Conservation (phyloP, 2,113 vertebrate species). For the Nothocercus nigrocapillus region DNA sequence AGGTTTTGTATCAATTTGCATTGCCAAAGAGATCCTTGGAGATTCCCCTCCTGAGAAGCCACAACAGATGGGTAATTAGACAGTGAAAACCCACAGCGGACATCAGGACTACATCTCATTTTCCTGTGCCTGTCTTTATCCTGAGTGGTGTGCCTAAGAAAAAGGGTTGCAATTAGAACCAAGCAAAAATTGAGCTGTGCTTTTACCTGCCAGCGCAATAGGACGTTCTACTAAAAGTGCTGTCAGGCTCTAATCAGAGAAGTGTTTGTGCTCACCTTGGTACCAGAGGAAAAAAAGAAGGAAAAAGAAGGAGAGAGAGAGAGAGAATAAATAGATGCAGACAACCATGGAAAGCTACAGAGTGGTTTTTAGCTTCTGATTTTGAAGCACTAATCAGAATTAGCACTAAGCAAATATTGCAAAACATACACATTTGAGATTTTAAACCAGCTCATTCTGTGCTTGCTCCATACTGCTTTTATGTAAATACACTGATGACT, state of each 20-base stretch:
- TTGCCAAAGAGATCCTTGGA: not conserved
- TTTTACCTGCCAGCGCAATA: not conserved
- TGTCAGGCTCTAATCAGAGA: not conserved
- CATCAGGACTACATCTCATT: not conserved
- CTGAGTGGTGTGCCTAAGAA: not conserved
- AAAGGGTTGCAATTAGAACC: not conserved
- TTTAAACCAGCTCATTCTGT: not conserved
- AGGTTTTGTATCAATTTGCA: not conserved
- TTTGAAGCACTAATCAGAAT: not conserved
- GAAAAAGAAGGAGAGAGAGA: not conserved
- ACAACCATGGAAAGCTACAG: not conserved
- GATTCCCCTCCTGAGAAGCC: not conserved
- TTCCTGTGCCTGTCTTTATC: not conserved
- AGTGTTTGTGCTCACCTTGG: not conserved
- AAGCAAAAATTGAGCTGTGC: not conserved
- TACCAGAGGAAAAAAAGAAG: not conserved
- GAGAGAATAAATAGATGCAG: not conserved
- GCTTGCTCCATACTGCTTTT: not conserved
- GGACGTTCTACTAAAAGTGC: not conserved
- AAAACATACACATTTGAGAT: not conserved
- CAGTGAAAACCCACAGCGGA: not conserved
- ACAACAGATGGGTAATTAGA: conserved; percentile 2
- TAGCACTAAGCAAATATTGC: not conserved
- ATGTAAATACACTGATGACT: not conserved
- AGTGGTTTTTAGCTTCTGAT: not conserved